Conservation (phyloP, 2,888 invertebrate species). For the Lucinisca nassula region DNA sequence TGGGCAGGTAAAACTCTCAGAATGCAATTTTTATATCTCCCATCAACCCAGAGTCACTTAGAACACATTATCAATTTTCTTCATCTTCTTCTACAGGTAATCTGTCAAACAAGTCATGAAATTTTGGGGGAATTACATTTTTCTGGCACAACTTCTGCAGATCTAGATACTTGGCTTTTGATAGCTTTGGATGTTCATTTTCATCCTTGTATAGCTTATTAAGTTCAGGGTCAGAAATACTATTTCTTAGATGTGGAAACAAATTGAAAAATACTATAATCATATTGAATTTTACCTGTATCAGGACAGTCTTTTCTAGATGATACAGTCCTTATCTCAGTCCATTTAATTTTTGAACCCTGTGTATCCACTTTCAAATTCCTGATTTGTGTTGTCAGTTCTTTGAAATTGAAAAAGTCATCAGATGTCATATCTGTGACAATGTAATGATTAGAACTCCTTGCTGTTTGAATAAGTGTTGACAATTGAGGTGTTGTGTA, state of each 20-base stretch:
- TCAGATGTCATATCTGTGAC: conserved; percentile 13
- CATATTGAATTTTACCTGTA: background rate
- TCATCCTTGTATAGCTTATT: background rate
- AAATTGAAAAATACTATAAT: background rate
- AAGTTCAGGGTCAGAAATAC: background rate
- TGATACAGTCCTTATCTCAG: conserved; percentile 6
- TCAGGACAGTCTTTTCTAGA: background rate
- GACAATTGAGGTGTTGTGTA: conserved; percentile 15
- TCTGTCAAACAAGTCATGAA: background rate
- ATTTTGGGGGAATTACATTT: conserved; percentile 1
- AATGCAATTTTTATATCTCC: too few relatives aligned
- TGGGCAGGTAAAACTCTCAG: too few relatives aligned
- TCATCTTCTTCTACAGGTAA: conserved; percentile 9
- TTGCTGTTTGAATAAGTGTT: conserved; percentile 3
- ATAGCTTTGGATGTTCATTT: background rate
- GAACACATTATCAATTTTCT: background rate
- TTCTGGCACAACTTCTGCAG: background rate
- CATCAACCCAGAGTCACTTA: too few relatives aligned
- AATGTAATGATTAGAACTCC: conserved; percentile 7
- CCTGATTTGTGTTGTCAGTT: background rate
- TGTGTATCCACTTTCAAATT: background rate
- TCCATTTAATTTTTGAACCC: conserved; percentile 22
- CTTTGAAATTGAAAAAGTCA: background rate
- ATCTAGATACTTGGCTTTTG: background rate
- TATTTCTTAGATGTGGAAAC: conserved; percentile 7